phyloP scores from a whole-genome alignment of 2,113 vertebrate species.

The Porphyrio hochstetteri region DNA sequence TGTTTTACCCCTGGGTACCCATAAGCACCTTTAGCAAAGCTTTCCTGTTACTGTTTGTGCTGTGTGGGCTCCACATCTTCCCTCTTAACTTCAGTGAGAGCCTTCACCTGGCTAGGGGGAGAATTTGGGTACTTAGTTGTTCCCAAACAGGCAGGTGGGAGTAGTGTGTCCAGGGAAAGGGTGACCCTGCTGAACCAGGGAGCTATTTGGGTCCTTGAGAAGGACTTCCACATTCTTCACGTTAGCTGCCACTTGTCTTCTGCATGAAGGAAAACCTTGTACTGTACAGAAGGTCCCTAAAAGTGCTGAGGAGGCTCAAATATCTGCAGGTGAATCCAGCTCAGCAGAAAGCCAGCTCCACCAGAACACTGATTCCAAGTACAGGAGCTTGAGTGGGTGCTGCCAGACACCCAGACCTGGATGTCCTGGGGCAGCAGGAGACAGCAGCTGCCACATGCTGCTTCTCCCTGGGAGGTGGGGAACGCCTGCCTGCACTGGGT shows the following conservation, averaged over 20 bases:
- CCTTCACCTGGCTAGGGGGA: not conserved
- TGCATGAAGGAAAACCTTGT: not conserved
- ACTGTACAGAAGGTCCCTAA: not conserved
- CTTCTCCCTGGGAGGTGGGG: not conserved
- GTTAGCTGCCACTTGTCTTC: not conserved
- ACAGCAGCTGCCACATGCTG: not conserved
- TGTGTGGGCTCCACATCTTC: not conserved
- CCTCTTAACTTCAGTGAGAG: not conserved
- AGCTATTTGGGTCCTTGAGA: not conserved
- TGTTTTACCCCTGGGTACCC: not conserved
- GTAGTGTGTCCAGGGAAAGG: not conserved
- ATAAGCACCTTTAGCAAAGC: not conserved
- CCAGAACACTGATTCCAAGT: fast-evolving
- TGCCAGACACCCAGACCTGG: not conserved
- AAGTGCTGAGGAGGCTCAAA: not conserved
- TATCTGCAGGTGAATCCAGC: not conserved
- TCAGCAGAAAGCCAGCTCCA: not conserved
- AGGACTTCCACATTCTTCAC: not conserved
- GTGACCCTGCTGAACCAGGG: not conserved
- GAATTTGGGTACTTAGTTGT: not conserved
- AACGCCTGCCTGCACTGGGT: not conserved
- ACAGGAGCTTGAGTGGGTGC: not conserved
- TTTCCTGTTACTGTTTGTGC: not conserved
- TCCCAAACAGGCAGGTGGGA: not conserved
- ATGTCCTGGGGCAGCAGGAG: not conserved